phyloP scores from a whole-genome alignment of 2,888 invertebrate genomes.

The Aleiodes leptofemur region DNA sequence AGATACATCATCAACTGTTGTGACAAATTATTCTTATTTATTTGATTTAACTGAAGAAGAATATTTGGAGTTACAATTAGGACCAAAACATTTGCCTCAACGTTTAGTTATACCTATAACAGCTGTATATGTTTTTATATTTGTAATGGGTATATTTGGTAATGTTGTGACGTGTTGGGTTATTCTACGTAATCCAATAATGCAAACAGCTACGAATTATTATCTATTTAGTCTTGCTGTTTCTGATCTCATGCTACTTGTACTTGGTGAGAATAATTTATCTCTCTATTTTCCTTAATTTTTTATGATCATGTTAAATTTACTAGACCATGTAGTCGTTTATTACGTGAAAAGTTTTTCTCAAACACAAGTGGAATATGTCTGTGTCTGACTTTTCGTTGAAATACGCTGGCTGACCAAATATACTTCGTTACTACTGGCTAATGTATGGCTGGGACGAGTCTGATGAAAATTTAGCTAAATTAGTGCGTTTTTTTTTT shows the following conservation, averaged over 20 bases:
- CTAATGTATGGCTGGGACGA: too few relatives aligned
- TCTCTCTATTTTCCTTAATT: neutral
- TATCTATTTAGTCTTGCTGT: slow-evolving; percentile 93
- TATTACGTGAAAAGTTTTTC: neutral
- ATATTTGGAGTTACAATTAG: slow-evolving; percentile 79
- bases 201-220: slow-evolving; percentile 94
- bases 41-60: slow-evolving; percentile 80
- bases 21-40: slow-evolving; percentile 68
- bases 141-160: slow-evolving; percentile 88
- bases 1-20: slow-evolving; percentile 29
- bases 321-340: neutral
- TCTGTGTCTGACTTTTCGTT: too few relatives aligned
- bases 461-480: too few relatives aligned
- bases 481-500: too few relatives aligned
- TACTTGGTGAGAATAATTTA: slow-evolving; percentile 81
- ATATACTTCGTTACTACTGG: too few relatives aligned
- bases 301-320: neutral
- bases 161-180: slow-evolving; percentile 90
- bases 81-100: slow-evolving; percentile 80
- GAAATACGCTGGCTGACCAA: too few relatives aligned
- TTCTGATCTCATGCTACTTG: slow-evolving; percentile 86
- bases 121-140: slow-evolving; percentile 83
- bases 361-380: too few relatives aligned
- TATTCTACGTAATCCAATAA: slow-evolving; percentile 85
- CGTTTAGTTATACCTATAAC: slow-evolving; percentile 78